These are phyloP conservation scores for Hirtodrosophila duncani DNA, from an alignment of 2,888 invertebrate species.

Conservation along the genomic window DNA sequence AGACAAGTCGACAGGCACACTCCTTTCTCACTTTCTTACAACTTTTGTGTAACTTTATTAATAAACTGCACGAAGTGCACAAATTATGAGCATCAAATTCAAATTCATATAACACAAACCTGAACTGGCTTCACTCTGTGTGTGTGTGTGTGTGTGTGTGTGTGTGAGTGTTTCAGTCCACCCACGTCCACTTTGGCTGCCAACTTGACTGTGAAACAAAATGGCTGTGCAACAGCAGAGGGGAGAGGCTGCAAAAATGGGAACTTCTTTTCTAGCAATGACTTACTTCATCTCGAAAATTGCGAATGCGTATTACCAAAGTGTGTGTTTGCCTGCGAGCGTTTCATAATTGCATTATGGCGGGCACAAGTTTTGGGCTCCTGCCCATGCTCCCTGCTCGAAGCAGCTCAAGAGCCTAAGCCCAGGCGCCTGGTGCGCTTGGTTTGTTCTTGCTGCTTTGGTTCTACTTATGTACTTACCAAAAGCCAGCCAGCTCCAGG, in stretches of 20 bases:
- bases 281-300: conserved; percentile 44
- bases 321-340: conserved; percentile 48
- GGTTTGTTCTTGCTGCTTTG: too few species aligned
- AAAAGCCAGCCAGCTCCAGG: conserved; percentile 33
- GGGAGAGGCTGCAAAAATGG: conserved; percentile 13
- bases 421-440: too few species aligned
- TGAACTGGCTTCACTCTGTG: too few species aligned
- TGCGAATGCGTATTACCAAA: conserved; percentile 62
- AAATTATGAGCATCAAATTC: conserved; percentile 57
- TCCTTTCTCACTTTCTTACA: too few species aligned
- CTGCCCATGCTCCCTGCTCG: too few species aligned
- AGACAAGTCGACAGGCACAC: too few species aligned
- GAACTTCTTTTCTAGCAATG: conserved; percentile 34
- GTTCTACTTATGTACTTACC: too few species aligned
- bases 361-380: conserved; percentile 30
- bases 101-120: conserved; percentile 9
- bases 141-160: too few species aligned
- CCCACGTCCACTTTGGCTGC: conserved; percentile 40
- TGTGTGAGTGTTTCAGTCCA: conserved; percentile 30
- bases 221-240: not conserved
- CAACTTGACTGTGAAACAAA: conserved; percentile 11
- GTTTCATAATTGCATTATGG: conserved; percentile 59
- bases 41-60: conserved; percentile 58
- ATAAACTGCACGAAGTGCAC: conserved; percentile 62
- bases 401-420: too few species aligned